Base-by-base conservation (phyloP, 2,113 vertebrate species). In the Cheirogaleus medius region DNA sequence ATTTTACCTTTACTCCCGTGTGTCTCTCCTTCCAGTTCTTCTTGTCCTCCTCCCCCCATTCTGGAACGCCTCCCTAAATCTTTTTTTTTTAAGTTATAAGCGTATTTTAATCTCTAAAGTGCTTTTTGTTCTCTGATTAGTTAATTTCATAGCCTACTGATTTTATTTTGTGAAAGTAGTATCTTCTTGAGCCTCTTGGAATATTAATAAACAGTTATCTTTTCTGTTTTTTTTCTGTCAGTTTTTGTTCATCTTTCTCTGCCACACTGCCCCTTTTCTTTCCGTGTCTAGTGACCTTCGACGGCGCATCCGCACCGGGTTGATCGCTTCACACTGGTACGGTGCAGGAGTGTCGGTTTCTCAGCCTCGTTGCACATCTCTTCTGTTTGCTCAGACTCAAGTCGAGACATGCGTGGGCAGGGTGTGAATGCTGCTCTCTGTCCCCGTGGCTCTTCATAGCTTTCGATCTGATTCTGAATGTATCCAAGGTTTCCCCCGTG, bases 261-360 rank as follows among this genome's bases (percentile, higher is more conserved):
- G n/a, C 8, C n/a, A 37, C 9, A 21, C 37, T 5, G 18, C 39
- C 37, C 32, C 18, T 52, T 80, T 29, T 32, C n/a, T 39, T 15
- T n/a, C 49, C 37, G 0, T 0, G 3, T 7, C 27, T n/a, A 8
- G 29, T 17, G 23, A 9, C 49, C 63, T 81, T 44, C 7, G 37
- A 23, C 39, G 68, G n/a, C 9, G 3, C 74, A 1, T 17, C 42
- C 58, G 23, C 15, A 3, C 39, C 12, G 21, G 47, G 39, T 1
- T 34, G 25, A 18, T 64, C 32, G 4, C 39, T 44, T 44, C 7
- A 11, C 5, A 5, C 13, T n/a, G 37, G 29, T 29, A 0, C 10
- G 3, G 25, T 3, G 0, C 3, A 21, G 52, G 5, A 11, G 18
- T 11, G 15, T 34, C 27, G 0, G 0, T 27, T n/a, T 25, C 39